Evolutionary conservation across 2,888 invertebrate genomes (phyloP).

Genomic region (Drosophila histrio): DNA sequence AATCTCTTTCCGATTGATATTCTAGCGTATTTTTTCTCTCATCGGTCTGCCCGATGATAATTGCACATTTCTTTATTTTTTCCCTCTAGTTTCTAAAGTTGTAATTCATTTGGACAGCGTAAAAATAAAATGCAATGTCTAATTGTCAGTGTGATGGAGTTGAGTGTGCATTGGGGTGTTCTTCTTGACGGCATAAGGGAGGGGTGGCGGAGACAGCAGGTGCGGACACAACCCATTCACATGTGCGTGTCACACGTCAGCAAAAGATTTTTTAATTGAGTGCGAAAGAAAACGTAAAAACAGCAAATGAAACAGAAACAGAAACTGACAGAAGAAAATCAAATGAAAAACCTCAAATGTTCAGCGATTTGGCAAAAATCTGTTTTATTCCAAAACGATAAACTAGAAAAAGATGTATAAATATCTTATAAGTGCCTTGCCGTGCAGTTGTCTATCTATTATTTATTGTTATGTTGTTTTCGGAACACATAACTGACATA

Average conservation of each 20-base stretch:
- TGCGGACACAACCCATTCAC: conserved; percentile 4
- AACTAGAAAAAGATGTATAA: too few relatives aligned
- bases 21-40: background rate
- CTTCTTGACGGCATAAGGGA: background rate
- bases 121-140: conserved; percentile 21
- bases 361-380: background rate
- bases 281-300: conserved; percentile 54
- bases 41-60: background rate
- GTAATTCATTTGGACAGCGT: conserved; percentile 17
- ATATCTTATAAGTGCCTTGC: too few relatives aligned
- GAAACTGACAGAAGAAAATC: background rate
- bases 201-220: background rate
- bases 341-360: background rate
- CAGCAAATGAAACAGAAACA: conserved; percentile 10
- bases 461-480: too few relatives aligned
- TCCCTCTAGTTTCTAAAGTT: conserved; percentile 13
- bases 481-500: too few relatives aligned
- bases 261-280: conserved; percentile 62
- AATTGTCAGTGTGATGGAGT: conserved; percentile 11
- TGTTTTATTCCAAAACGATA: background rate
- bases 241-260: conserved; percentile 67
- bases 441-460: too few relatives aligned
- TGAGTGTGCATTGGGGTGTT: background rate
- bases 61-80: background rate
- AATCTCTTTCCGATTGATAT: background rate